phyloP scores from a whole-genome alignment of 1,140 invertebrate species.

The Drosophila jambulina region DNA sequence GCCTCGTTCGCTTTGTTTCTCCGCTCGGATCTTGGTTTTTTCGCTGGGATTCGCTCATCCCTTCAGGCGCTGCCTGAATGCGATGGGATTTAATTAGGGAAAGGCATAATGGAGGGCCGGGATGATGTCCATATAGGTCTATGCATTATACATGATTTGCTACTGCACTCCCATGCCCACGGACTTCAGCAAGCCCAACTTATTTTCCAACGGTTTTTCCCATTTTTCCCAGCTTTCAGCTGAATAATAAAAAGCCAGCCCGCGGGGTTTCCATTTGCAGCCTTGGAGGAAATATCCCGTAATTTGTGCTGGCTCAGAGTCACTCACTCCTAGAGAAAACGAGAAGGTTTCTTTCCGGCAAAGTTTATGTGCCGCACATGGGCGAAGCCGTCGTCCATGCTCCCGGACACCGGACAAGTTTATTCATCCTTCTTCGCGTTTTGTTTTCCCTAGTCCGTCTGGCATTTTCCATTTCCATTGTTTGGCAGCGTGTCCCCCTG shows the following conservation, averaged over 20 bases:
- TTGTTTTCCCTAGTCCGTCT: constrained; percentile 15
- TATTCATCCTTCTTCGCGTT: constrained; percentile 19
- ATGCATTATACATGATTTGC: constrained; percentile 46
- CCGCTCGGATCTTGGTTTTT: not conserved
- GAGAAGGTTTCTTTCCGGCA: constrained; percentile 31
- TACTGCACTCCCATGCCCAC: constrained; percentile 23
- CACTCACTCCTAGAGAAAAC: constrained; percentile 16
- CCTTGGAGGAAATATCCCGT: constrained; percentile 36
- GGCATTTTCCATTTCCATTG: constrained; percentile 28
- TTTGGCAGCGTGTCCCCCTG: constrained; percentile 17
- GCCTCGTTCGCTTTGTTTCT: constrained; percentile 39
- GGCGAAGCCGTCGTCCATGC: constrained; percentile 45
- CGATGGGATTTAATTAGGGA: constrained; percentile 52
- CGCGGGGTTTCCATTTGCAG: constrained; percentile 41
- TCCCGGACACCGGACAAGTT: constrained; percentile 31
- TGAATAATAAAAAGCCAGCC: constrained; percentile 46
- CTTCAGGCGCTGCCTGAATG: constrained; percentile 22
- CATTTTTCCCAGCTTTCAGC: constrained; percentile 14
- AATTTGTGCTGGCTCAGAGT: constrained; percentile 30
- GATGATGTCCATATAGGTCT: constrained; percentile 36
- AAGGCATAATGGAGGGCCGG: constrained; percentile 35
- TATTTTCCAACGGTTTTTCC: constrained; percentile 30
- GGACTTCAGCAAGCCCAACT: constrained; percentile 5
- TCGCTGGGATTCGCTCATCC: constrained; percentile 19
- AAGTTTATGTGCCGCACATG: constrained; percentile 64